Conservation (phyloP, 2,113 vertebrate genomes). For the Rhizomys pruinosus region DNA sequence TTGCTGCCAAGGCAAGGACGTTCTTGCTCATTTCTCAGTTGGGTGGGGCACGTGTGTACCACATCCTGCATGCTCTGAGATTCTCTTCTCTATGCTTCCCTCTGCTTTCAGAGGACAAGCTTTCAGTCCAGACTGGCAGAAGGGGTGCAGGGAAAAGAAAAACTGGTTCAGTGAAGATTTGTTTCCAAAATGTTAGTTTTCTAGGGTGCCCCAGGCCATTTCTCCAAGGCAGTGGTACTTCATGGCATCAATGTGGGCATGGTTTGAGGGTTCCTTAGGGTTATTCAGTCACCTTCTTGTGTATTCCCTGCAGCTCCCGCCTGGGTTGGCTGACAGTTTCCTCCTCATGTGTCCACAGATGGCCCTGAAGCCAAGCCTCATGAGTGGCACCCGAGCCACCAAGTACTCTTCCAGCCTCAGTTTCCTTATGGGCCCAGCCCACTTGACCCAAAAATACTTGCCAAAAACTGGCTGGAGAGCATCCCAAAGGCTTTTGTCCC, state of each 20-base stretch:
- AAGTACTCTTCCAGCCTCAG: background rate
- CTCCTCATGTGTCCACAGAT: background rate
- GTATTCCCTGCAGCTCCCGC: background rate
- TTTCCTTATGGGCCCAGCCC: background rate
- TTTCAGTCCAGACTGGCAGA: background rate
- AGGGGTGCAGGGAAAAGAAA: background rate
- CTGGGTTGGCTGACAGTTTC: background rate
- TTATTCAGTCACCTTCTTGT: background rate
- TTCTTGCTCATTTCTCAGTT: background rate
- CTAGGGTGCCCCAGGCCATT: background rate
- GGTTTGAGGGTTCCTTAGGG: background rate
- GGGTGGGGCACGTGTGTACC: background rate
- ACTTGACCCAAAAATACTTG: background rate
- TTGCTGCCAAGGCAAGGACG: background rate
- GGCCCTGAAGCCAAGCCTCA: background rate
- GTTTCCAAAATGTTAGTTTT: background rate
- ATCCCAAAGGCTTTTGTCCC: conserved; percentile 8
- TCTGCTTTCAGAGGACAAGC: background rate
- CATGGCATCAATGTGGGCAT: rapidly evolving
- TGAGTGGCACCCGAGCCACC: background rate
- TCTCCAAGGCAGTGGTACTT: background rate
- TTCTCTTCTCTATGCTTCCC: background rate
- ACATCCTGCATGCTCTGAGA: background rate
- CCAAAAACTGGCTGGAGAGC: background rate
- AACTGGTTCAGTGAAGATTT: background rate